These are phyloP conservation scores for Oncopeltus fasciatus DNA, from an alignment of 1,140 invertebrate genomes.

Conservation along the genomic window DNA sequence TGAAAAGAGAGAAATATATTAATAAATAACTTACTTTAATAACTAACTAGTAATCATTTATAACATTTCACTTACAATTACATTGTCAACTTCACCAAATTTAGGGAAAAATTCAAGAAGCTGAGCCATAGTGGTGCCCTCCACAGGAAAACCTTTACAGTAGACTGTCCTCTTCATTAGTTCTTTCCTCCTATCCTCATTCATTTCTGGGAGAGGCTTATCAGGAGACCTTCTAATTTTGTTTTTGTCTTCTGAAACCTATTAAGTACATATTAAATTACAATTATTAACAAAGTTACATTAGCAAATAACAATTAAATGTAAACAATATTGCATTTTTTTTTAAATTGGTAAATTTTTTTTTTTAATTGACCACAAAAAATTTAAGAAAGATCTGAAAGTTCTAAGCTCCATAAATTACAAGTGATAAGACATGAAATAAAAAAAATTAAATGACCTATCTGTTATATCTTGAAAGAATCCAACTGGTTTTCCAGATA, in stretches of 20 bases:
- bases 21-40: conserved; percentile 12
- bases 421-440: no score
- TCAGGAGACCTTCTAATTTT: conserved; percentile 67
- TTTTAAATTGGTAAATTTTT: no score
- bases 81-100: conserved; percentile 57
- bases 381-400: no score
- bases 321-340: no score
- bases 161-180: conserved; percentile 65
- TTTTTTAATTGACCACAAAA: no score
- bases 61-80: conserved; percentile 38
- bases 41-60: neutral
- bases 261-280: no score
- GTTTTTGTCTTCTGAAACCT: conserved; percentile 58
- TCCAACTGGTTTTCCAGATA: no score
- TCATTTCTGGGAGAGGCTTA: conserved; percentile 67
- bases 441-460: no score
- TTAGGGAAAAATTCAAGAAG: conserved; percentile 58
- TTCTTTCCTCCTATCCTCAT: conserved; percentile 66
- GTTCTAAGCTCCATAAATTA: no score
- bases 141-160: conserved; percentile 73
- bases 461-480: no score
- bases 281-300: no score
- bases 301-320: no score
- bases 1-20: conserved; percentile 27
- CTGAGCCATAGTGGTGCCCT: conserved; percentile 45